Evolutionary conservation across 1,140 invertebrate genomes (phyloP).

Genomic region (Bombus turneri): DNA sequence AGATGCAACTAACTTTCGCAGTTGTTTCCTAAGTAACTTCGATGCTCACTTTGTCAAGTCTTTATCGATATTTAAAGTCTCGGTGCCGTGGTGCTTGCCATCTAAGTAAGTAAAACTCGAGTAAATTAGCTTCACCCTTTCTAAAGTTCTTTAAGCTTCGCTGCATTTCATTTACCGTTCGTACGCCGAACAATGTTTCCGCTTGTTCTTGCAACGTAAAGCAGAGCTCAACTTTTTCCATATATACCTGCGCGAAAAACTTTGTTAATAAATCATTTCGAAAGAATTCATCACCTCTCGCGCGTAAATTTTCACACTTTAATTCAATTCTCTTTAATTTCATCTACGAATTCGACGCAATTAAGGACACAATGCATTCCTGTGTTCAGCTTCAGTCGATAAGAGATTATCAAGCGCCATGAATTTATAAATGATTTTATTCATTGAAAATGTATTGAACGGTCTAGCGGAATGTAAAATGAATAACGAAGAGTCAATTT

Average conservation of each 20-base stretch:
- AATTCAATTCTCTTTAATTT: background rate
- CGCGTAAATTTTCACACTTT: slow-evolving; percentile 6
- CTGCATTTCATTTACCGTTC: slow-evolving; percentile 45
- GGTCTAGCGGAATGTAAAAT: no score
- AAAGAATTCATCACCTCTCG: background rate
- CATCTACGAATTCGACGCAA: background rate
- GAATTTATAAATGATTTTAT: background rate
- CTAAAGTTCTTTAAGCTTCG: slow-evolving; percentile 49
- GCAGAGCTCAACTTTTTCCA: slow-evolving; percentile 9
- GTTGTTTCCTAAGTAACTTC: slow-evolving; percentile 47
- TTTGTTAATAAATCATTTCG: slow-evolving; percentile 8
- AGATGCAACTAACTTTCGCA: slow-evolving; percentile 40
- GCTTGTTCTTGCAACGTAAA: background rate
- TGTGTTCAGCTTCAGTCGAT: no score
- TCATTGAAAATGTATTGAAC: background rate
- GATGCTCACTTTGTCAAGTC: slow-evolving; percentile 54
- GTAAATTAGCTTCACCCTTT: slow-evolving; percentile 51
- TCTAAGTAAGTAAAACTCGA: slow-evolving; percentile 55
- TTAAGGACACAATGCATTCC: background rate
- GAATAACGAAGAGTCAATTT: no score
- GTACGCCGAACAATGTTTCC: background rate
- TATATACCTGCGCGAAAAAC: slow-evolving; percentile 5
- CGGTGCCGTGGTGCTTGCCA: slow-evolving; percentile 20
- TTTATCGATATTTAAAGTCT: slow-evolving; percentile 55
- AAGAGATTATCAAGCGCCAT: no score